Evolutionary conservation across 2,113 vertebrate genomes (phyloP).

Genomic region (Vidua chalybeata): DNA sequence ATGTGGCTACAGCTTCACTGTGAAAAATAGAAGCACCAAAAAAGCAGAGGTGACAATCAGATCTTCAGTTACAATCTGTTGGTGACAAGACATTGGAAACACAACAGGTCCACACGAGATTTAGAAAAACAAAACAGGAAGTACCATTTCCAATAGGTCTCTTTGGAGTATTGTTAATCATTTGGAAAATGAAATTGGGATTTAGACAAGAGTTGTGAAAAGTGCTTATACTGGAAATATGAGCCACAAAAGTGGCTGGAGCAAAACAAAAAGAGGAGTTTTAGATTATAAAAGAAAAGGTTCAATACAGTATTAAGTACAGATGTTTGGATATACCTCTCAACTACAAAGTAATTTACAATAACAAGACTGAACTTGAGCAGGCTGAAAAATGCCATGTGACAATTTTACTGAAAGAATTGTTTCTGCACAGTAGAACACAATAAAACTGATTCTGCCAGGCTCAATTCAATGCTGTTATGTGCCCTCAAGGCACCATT

Average conservation of each 20-base stretch:
- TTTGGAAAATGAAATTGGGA: not conserved
- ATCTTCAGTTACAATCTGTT: not conserved
- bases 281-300: not conserved
- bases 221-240: not conserved
- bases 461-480: slow-evolving; percentile 39
- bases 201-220: not conserved
- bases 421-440: slow-evolving; percentile 46
- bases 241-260: not conserved
- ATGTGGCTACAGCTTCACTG: not conserved
- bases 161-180: not conserved
- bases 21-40: not conserved
- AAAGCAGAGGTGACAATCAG: not conserved
- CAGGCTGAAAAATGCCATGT: slow-evolving; percentile 36
- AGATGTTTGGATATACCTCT: not conserved
- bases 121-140: not conserved
- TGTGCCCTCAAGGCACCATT: slow-evolving; percentile 27
- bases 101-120: not conserved
- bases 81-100: not conserved
- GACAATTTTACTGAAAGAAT: slow-evolving; percentile 32
- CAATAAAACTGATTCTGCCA: slow-evolving; percentile 54
- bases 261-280: not conserved
- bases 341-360: not conserved
- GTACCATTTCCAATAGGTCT: not conserved
- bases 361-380: not conserved
- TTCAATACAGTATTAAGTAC: not conserved